These are phyloP conservation scores for Mystacides longicornis DNA, from an alignment of 2,888 invertebrate genomes.

Conservation along the genomic window DNA sequence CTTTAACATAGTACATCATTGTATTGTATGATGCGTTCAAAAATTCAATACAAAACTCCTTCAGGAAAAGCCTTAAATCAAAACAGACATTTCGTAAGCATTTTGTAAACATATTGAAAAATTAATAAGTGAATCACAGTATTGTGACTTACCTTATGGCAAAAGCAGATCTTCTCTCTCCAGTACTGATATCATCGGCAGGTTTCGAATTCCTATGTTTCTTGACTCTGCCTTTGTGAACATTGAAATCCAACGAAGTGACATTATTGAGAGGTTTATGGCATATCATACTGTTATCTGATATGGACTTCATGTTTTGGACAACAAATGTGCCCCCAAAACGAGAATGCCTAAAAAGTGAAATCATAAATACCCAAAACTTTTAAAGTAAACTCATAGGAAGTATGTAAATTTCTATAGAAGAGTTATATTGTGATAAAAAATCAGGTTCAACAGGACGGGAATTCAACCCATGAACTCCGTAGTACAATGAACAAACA, in stretches of 20 bases:
- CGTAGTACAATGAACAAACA: no score
- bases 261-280: conserved; percentile 78
- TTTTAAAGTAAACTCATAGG: no score
- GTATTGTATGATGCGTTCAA: conserved; percentile 88
- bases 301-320: conserved; percentile 88
- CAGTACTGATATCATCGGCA: conserved; percentile 54
- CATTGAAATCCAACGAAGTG: conserved; percentile 70
- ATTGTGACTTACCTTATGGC: conserved; percentile 56
- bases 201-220: conserved; percentile 69
- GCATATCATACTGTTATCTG: conserved; percentile 80
- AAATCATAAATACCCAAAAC: no score
- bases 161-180: conserved; percentile 77
- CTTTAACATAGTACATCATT: conserved; percentile 82
- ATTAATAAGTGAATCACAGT: neutral
- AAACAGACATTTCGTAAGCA: no score
- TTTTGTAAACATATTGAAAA: neutral
- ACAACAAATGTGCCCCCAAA: conserved; percentile 93
- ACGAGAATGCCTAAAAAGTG: conserved; percentile 67
- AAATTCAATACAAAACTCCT: conserved; percentile 92
- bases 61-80: conserved; percentile 72
- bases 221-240: conserved; percentile 59
- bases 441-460: no score
- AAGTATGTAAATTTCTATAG: no score
- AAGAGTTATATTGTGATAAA: no score
- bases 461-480: no score